Evolutionary conservation across 2,113 vertebrate species (phyloP).

Genomic region (Steatornis caripensis): DNA sequence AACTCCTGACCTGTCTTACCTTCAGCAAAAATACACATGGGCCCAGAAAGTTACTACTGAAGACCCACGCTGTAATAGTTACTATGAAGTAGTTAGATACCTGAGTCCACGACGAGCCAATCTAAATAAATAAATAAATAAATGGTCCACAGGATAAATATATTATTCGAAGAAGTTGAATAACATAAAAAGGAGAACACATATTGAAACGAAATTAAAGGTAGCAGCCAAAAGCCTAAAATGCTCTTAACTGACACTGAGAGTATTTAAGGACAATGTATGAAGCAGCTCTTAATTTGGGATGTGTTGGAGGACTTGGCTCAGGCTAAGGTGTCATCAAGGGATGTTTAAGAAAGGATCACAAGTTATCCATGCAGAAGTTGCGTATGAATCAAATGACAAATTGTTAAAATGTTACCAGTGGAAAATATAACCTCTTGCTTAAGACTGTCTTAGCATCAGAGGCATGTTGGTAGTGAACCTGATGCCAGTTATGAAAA

Average conservation of each 20-base stretch:
- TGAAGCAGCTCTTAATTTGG: not conserved
- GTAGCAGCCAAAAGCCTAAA: not conserved
- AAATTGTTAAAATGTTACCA: not conserved
- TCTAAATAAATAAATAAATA: not conserved
- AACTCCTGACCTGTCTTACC: not conserved
- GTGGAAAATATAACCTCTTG: not conserved
- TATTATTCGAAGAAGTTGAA: not conserved
- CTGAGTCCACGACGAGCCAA: not conserved
- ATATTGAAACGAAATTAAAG: not conserved
- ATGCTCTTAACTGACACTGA: not conserved
- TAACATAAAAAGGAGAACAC: not conserved
- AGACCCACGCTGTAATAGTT: not conserved
- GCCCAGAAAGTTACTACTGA: not conserved
- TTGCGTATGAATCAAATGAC: not conserved
- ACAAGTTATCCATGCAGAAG: not conserved
- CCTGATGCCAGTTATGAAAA: not conserved
- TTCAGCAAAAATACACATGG: not conserved
- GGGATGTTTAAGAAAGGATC: not conserved
- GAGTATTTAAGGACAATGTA: not conserved
- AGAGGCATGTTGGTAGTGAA: not conserved
- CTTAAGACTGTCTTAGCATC: not conserved
- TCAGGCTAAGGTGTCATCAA: not conserved
- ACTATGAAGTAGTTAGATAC: not conserved
- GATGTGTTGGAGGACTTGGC: not conserved
- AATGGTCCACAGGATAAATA: not conserved